Percentiles rank a stretch among this genome's conserved stretches.
phyloP scores from a whole-genome alignment of 2,888 invertebrate genomes.

The Synanthedon tipuliformis region DNA sequence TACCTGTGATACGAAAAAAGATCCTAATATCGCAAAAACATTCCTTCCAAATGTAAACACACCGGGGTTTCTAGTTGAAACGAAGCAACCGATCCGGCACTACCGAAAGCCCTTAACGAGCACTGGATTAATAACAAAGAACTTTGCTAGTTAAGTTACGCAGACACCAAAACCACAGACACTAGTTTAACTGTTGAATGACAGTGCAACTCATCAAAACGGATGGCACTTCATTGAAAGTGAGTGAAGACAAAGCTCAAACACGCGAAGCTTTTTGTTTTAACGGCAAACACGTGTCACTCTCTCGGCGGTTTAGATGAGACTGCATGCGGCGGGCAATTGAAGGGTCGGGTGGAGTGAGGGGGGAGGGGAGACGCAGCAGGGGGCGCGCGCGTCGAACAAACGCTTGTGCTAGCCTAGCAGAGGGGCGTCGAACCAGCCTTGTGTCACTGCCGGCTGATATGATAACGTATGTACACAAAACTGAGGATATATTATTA shows the following conservation, averaged over 20 bases:
- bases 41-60: slow-evolving; percentile 21
- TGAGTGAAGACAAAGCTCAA: slow-evolving; percentile 54
- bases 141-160: slow-evolving; percentile 13
- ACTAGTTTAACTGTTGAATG: slow-evolving; percentile 18
- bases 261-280: slow-evolving; percentile 41
- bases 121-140: slow-evolving; percentile 23
- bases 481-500: slow-evolving; percentile 24
- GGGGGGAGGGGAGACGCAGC: slow-evolving; percentile 17
- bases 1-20: slow-evolving; percentile 9
- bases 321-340: slow-evolving; percentile 41
- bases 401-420: slow-evolving; percentile 9
- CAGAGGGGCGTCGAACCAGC: slow-evolving; percentile 45
- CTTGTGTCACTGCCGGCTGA: slow-evolving; percentile 47
- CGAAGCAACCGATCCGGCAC: slow-evolving; percentile 46
- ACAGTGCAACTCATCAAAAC: slow-evolving; percentile 20
- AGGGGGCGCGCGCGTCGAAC: slow-evolving; percentile 45
- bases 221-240: slow-evolving; percentile 38
- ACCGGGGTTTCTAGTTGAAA: slow-evolving; percentile 15
- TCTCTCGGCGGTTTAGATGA: slow-evolving; percentile 27
- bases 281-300: slow-evolving; percentile 19
- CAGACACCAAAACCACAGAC: slow-evolving; percentile 28
- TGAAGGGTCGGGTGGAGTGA: slow-evolving; percentile 17
- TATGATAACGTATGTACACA: slow-evolving; percentile 49
- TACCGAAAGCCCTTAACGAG: slow-evolving; percentile 35
- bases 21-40: slow-evolving; percentile 44